Conservation (phyloP, 2,888 invertebrate genomes). For the Apocheima hispidaria region DNA sequence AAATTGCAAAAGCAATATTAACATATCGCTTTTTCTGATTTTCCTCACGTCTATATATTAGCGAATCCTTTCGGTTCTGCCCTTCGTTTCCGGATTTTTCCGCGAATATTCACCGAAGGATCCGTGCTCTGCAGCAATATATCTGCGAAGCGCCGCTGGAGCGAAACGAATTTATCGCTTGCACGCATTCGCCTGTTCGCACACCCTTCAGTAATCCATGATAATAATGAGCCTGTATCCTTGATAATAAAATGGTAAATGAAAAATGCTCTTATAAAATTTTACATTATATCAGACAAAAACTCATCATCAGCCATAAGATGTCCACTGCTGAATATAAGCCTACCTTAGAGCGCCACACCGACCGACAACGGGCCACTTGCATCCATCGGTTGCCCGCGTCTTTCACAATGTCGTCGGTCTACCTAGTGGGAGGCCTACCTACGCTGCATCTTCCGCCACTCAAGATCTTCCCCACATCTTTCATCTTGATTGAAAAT, state of each 20-base stretch:
- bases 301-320: no score
- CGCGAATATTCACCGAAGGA: slow-evolving; percentile 41
- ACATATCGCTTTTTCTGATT: slow-evolving; percentile 25
- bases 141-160: slow-evolving; percentile 47
- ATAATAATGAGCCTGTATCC: slow-evolving; percentile 21
- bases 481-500: no score
- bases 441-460: no score
- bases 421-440: no score
- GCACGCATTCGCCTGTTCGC: slow-evolving; percentile 46
- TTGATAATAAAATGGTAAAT: not conserved
- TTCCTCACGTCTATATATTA: slow-evolving; percentile 36
- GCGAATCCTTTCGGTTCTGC: slow-evolving; percentile 39
- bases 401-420: no score
- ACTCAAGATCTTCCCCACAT: no score
- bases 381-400: no score
- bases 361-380: no score
- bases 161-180: slow-evolving; percentile 53
- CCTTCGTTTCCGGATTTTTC: slow-evolving; percentile 39
- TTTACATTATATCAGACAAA: no score
- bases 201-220: slow-evolving; percentile 38
- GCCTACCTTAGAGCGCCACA: no score
- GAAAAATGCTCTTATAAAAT: not conserved
- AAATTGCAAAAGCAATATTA: slow-evolving; percentile 27
- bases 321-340: no score
- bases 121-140: slow-evolving; percentile 49